These are phyloP conservation scores for Thamnophis elegans DNA, from an alignment of 2,797 vertebrate species.

Conservation along the genomic window DNA sequence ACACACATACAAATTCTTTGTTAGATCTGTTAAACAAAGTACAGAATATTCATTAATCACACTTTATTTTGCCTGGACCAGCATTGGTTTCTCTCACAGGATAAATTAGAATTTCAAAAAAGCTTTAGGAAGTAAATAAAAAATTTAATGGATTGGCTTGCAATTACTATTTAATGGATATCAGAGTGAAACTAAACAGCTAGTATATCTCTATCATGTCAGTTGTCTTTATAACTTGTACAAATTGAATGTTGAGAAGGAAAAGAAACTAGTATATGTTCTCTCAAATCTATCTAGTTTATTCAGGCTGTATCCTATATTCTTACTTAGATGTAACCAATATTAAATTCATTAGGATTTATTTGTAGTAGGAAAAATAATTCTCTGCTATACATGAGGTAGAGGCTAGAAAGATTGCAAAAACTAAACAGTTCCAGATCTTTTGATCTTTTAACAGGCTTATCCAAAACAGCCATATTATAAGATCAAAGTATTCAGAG, in stretches of 20 bases:
- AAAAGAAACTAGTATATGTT: neutral
- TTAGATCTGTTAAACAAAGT: neutral
- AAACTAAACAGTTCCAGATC: neutral
- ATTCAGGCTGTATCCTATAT: neutral
- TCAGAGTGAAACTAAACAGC: neutral
- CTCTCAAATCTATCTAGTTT: neutral
- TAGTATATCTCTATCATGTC: neutral
- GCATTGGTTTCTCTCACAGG: too few relatives aligned
- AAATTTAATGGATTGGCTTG: neutral
- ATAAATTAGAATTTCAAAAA: neutral
- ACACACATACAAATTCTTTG: neutral
- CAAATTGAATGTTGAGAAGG: neutral
- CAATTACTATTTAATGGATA: neutral
- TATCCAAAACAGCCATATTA: neutral
- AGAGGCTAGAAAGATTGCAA: neutral
- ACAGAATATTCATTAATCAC: neutral
- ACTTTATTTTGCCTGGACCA: neutral
- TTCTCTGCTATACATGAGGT: neutral
- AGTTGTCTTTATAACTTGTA: neutral
- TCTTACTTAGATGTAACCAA: neutral
- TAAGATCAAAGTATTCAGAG: neutral
- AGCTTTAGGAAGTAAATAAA: neutral
- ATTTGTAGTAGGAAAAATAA: neutral
- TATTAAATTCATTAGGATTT: neutral
- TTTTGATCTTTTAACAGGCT: neutral